Base-by-base conservation (phyloP, 35 echinoderm and acorn worm genomes). In the Hemicentrotus pulcherrimus region DNA sequence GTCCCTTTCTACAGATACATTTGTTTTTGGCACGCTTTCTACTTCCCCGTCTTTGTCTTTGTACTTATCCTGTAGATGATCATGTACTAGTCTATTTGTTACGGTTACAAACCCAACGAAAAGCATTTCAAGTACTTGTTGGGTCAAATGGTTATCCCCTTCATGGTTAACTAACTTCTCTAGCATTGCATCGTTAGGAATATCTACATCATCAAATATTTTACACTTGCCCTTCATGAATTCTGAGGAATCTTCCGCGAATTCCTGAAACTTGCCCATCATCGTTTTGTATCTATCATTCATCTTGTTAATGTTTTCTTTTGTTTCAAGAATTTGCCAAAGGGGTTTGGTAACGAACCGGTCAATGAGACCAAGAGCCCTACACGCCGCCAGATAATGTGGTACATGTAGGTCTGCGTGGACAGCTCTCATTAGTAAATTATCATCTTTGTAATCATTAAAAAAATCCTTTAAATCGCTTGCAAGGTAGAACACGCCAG, bases 1-100 rank as follows among this genome's bases (percentile, higher is more conserved):
- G 48, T 97, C 91, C 13, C 94, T 71, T 87, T 97, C 94, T 31
- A 91, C 91, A 12, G 31, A 85, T 6, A 60, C 85, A 46, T 95
- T 97, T 78, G 96, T 97, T 88, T 90, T 95, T 32, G 96, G 96
- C 65, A 95, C 96, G 93, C 96, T 97, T 28, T 46, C 41, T 46
- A 92, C 28, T 92, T 92, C 91, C 13, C 28, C 41, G 10, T 92
- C 91, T 92, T 46, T 6, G 32, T 30, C 91, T 47, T 32, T 28
- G 91, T 55, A 85, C 91, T 85, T 97, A 10, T 47, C 58, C 45
- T 92, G 10, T 46, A 92, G 45, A 48, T 92, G 91, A 45, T 47
- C 91, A 45, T 47, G 32, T 46, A 92, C 91, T 14, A 92, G 32
- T 92, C 91, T 92, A 46, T 28, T 30, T 18, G 41, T 92, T 9